Evolutionary conservation across 2,113 vertebrate species (phyloP), one percentile per base, ranked within the genome.

Genomic region (Fulmarus glacialis): DNA sequence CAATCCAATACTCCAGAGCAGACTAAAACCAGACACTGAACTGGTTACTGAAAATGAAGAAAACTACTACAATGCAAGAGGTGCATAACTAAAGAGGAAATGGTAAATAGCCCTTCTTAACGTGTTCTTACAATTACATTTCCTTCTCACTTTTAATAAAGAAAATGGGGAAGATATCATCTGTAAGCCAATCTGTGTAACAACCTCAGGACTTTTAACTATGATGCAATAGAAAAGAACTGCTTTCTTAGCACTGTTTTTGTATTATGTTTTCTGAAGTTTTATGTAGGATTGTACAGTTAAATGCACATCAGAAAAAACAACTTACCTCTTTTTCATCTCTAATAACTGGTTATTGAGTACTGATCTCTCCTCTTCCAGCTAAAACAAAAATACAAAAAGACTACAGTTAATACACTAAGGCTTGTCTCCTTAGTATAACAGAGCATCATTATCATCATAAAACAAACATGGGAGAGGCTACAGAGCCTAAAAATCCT

Each of bases 331-430:
- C 97, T 99, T 98, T 98, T 99, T 99, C 98, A 99, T 98, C 97
- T 99, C 99, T 97, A 99, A 97, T 83, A 99, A 95, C 98, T 99
- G 99, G 94, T 99, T 99, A 97, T 99, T 99, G 90, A 99, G 99
- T 88, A 98, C 98, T n/a, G 98, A 98, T 96, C 98, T 97, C 93
- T 99, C 99, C 79, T 99, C 98, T 97, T 99, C 99, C 88, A 99
- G 97, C 99, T 99, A 60, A 32, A 97, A 97, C 59, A 93, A 47
- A 96, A 93, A 40, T 3, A 93, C 12, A 94, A 22, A 94, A 45
- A 74, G 42, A 47, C 58, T 43, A 36, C 82, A 75, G 79, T 93
- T 92, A 95, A 72, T 12, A 63, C 26, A 42, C 19, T 10, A 26
- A 27, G 36, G 36, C 62, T 34, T 59, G n/a, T 53, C 53, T 53